phyloP scores from a whole-genome alignment of 2,113 vertebrate genomes.

The Gobius niger region DNA sequence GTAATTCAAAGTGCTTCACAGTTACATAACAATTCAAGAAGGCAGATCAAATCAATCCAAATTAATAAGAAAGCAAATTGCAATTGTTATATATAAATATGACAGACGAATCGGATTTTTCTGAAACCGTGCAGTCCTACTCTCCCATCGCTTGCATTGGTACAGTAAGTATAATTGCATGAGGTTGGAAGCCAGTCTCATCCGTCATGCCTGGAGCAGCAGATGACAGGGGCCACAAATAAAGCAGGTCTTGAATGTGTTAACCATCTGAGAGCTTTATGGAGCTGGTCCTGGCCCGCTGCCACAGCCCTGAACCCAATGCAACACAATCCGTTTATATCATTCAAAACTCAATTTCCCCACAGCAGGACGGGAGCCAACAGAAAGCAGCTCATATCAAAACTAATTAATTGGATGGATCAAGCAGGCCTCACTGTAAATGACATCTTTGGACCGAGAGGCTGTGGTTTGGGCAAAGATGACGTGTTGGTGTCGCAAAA shows the following conservation, averaged over 20 bases:
- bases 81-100: background rate
- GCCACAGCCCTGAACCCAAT: slow-evolving; percentile 46
- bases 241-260: slow-evolving; percentile 35
- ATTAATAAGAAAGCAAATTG: background rate
- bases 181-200: slow-evolving; percentile 11
- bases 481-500: slow-evolving; percentile 50
- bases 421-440: slow-evolving; percentile 58
- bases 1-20: too few species aligned
- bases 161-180: slow-evolving; percentile 17
- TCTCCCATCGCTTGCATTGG: background rate
- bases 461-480: slow-evolving; percentile 51
- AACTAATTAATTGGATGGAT: slow-evolving; percentile 74
- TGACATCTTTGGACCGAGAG: slow-evolving; percentile 51
- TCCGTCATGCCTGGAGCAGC: slow-evolving; percentile 31
- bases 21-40: too few species aligned
- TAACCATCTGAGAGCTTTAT: slow-evolving; percentile 44
- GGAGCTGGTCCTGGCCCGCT: slow-evolving; percentile 42
- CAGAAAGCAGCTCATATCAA: slow-evolving; percentile 72
- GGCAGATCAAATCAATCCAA: too few species aligned
- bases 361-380: slow-evolving; percentile 70
- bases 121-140: background rate
- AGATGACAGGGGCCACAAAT: slow-evolving; percentile 47
- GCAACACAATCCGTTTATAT: slow-evolving; percentile 71
- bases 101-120: background rate
- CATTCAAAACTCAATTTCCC: slow-evolving; percentile 77